phyloP scores from a whole-genome alignment of 2,888 invertebrate species.

The Cryptosula pallasiana region DNA sequence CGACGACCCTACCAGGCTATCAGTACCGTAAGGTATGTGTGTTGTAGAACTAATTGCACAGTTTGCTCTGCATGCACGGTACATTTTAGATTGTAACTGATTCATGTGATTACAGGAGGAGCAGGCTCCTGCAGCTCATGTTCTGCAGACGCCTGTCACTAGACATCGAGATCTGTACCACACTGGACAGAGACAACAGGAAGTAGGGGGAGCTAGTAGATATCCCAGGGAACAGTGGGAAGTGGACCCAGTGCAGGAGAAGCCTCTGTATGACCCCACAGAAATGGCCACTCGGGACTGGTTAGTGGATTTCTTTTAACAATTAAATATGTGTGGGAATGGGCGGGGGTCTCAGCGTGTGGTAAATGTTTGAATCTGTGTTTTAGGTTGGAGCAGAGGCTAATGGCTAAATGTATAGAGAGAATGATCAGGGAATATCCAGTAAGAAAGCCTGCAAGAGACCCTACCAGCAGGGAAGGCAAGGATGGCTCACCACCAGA shows the following conservation, averaged over 20 bases:
- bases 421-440: constrained; percentile 20
- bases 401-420: constrained; percentile 19
- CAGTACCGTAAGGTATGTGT: constrained; percentile 19
- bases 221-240: constrained; percentile 19
- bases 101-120: neutral
- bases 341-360: no score
- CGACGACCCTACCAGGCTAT: neutral
- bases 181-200: neutral
- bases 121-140: constrained; percentile 7
- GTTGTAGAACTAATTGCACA: no score
- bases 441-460: neutral
- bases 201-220: neutral
- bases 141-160: constrained; percentile 1
- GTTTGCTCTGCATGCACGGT: no score
- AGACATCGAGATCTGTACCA: neutral
- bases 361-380: no score
- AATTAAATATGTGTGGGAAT: no score
- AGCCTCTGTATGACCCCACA: constrained; percentile 15
- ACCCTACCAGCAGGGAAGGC: neutral
- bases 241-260: constrained; percentile 4
- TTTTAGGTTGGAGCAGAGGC: constrained; percentile 15
- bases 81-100: no score
- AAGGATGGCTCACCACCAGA: neutral
- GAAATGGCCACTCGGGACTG: constrained; percentile 15
- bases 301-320: no score